These are phyloP conservation scores for Sipunculus nudus DNA, from an alignment of 2,888 invertebrate species.

Conservation along the genomic window DNA sequence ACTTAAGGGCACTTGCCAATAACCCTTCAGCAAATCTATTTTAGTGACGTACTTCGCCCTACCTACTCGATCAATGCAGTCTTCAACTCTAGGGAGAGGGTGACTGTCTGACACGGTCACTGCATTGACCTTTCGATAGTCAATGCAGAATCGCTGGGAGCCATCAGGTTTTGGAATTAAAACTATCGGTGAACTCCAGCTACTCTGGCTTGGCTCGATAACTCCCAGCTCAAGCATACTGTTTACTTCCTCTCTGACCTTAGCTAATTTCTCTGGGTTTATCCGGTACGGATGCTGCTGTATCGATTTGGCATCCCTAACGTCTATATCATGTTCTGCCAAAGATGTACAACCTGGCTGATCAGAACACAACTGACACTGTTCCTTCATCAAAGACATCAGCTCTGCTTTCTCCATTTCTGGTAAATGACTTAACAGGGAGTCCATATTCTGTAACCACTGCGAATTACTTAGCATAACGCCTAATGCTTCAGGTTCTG, in stretches of 20 bases:
- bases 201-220: constrained; percentile 37
- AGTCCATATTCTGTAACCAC: no score
- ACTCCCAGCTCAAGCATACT: constrained; percentile 42
- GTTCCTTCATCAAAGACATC: no score
- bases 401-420: no score
- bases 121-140: constrained; percentile 39
- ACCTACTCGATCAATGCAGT: constrained; percentile 42
- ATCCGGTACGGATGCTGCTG: constrained; percentile 3
- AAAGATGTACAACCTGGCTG: no score
- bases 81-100: constrained; percentile 42
- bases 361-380: no score
- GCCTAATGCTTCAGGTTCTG: no score
- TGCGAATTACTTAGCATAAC: no score
- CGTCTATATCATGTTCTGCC: no score
- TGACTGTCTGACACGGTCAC: constrained; percentile 41
- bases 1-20: constrained; percentile 36
- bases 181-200: constrained; percentile 41
- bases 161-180: constrained; percentile 16
- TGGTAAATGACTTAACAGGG: no score
- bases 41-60: constrained; percentile 39
- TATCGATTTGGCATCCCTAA: no score
- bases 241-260: constrained; percentile 28
- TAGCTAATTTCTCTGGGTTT: constrained; percentile 9
- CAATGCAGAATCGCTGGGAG: constrained; percentile 34
- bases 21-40: constrained; percentile 40